phyloP scores from a whole-genome alignment of 37 sponge, comb jelly and placozoan species.

The Spongilla lacustris region DNA sequence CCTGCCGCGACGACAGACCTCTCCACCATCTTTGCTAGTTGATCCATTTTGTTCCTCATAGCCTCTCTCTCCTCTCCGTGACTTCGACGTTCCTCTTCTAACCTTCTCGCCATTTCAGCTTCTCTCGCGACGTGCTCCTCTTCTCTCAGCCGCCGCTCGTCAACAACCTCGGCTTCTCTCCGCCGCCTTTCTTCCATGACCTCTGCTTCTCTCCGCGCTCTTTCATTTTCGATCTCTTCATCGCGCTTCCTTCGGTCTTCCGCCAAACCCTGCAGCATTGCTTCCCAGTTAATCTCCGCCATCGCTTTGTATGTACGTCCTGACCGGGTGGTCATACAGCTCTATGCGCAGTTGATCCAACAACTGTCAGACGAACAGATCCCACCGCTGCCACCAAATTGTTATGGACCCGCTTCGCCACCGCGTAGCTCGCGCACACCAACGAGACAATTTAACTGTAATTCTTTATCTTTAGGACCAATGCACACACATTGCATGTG shows the following conservation, averaged over 20 bases:
- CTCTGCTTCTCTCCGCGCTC: not conserved
- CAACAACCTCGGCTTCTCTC: too few species aligned
- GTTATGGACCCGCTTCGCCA: not conserved
- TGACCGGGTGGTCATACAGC: not conserved
- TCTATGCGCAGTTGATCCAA: not conserved
- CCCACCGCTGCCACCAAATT: not conserved
- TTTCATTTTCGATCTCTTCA: not conserved
- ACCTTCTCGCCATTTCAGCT: not conserved
- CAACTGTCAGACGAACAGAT: constrained; percentile 11
- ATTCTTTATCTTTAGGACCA: not conserved
- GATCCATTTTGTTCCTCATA: not conserved
- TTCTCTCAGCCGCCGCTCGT: too few species aligned
- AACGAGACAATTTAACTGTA: too few species aligned
- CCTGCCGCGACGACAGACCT: not conserved
- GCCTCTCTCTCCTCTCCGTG: not conserved
- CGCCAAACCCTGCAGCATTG: not conserved
- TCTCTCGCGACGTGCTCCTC: not conserved
- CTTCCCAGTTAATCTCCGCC: not conserved
- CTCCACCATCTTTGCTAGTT: not conserved
- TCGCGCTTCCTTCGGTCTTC: not conserved
- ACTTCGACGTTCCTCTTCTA: not conserved
- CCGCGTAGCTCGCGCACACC: not conserved
- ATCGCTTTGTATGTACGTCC: not conserved
- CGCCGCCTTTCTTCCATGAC: not conserved
- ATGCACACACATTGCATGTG: not conserved